These are phyloP conservation scores for Enteromius anoplus DNA, from an alignment of 2,797 vertebrate species.

Conservation along the genomic window DNA sequence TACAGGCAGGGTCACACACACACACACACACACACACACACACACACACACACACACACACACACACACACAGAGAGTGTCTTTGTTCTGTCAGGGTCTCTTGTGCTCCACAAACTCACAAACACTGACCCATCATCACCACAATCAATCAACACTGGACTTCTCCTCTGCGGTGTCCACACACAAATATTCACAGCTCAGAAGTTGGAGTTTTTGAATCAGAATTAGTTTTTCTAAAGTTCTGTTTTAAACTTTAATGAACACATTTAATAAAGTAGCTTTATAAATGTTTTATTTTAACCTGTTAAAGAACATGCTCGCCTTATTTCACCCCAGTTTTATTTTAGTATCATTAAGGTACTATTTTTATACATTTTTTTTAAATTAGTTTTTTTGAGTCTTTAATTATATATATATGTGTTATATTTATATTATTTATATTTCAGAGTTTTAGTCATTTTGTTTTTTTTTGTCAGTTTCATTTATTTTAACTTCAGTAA, in stretches of 20 bases:
- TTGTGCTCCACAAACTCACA: conserved; percentile 29
- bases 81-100: conserved; percentile 28
- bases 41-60: background rate
- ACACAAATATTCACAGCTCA: background rate
- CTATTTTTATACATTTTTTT: background rate
- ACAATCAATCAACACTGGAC: background rate
- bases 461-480: background rate
- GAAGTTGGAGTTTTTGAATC: background rate
- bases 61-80: background rate
- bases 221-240: background rate
- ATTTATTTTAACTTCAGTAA: background rate
- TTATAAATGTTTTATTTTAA: background rate
- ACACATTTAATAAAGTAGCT: background rate
- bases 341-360: background rate
- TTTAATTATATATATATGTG: too few species aligned
- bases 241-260: background rate
- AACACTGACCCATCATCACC: conserved; percentile 3
- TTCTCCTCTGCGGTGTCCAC: background rate
- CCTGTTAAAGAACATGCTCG: background rate
- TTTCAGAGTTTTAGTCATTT: background rate
- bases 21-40: background rate
- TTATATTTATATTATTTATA: background rate
- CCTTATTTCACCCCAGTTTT: background rate
- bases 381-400: background rate
- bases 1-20: conserved; percentile 25